Evolutionary conservation across 2,113 vertebrate genomes (phyloP).

Genomic region (Delphinapterus leucas): DNA sequence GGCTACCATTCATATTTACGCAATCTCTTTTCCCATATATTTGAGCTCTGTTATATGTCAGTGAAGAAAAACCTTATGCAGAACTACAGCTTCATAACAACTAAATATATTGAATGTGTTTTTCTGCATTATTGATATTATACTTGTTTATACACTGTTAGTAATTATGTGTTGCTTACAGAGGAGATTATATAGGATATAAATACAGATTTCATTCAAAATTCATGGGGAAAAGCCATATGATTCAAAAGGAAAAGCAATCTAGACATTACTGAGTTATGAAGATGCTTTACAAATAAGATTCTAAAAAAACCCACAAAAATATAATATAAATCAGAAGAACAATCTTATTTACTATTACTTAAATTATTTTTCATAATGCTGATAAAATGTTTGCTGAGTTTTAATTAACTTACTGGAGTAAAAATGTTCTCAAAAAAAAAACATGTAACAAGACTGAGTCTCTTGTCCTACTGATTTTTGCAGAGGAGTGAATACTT

Average conservation of each 20-base stretch:
- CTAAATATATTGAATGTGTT: neutral
- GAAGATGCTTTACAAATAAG: conserved; percentile 1
- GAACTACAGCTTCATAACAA: neutral
- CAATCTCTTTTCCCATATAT: neutral
- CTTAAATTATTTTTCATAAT: conserved; percentile 16
- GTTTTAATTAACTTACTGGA: conserved; percentile 51
- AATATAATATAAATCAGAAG: conserved; percentile 31
- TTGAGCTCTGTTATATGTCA: neutral
- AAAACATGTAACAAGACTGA: neutral
- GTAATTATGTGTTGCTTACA: conserved; percentile 46
- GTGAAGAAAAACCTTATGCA: neutral
- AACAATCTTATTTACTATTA: conserved; percentile 30
- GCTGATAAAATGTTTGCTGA: neutral
- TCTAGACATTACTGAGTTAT: conserved; percentile 20
- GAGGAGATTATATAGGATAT: neutral
- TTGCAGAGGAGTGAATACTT: neutral
- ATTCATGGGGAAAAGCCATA: neutral
- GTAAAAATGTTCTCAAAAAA: neutral
- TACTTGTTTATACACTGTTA: conserved; percentile 38
- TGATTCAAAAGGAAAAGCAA: conserved; percentile 47
- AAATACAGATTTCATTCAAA: conserved; percentile 67
- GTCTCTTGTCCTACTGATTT: neutral
- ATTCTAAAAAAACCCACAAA: neutral
- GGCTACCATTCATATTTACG: neutral
- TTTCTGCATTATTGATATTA: neutral